Conservation (phyloP, 2,113 vertebrate genomes). For the Leucopternis melanops region DNA sequence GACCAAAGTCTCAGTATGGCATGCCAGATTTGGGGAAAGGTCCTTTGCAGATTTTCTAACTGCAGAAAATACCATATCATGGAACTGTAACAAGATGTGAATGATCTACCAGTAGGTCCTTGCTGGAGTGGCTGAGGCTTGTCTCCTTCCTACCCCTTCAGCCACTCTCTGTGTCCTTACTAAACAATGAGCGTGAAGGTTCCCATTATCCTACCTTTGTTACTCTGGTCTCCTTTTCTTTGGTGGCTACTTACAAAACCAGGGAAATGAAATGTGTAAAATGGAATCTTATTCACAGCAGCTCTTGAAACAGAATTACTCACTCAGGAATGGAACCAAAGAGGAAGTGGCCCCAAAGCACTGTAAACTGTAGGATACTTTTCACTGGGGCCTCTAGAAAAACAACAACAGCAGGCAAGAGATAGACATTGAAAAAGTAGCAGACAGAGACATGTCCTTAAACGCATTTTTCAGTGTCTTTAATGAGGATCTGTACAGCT, state of each 20-base stretch:
- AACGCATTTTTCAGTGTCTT: background rate
- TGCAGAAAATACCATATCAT: rapidly evolving
- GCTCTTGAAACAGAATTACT: background rate
- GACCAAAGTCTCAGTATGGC: background rate
- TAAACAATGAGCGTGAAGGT: background rate
- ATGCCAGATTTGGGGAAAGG: background rate
- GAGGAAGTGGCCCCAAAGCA: background rate
- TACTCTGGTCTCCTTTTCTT: background rate
- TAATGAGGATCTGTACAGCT: background rate
- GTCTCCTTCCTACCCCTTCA: background rate
- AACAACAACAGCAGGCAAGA: background rate
- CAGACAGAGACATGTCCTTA: background rate
- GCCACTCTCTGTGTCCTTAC: background rate
- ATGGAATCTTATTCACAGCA: background rate
- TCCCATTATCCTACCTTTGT: background rate
- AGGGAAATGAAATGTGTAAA: background rate
- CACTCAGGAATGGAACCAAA: background rate
- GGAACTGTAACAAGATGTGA: background rate
- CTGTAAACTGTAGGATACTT: background rate
- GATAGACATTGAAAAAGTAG: background rate
- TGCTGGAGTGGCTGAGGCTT: background rate
- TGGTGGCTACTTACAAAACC: background rate
- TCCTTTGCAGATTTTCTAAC: background rate
- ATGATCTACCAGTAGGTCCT: background rate
- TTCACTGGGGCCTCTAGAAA: background rate